Base-by-base conservation (phyloP, 1,140 invertebrate genomes). In the Penaeus chinensis region DNA sequence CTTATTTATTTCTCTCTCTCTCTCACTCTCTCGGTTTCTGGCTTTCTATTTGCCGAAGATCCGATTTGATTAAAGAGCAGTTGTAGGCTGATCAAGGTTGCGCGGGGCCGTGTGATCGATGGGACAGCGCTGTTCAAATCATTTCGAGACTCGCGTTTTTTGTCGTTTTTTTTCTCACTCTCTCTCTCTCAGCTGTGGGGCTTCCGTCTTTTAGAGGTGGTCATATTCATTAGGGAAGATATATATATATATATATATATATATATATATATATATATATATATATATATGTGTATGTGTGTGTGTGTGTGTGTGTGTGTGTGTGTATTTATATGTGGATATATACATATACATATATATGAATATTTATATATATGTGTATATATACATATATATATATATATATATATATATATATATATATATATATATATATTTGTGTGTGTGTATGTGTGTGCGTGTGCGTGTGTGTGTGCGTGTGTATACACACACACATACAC, bases 341-440 rank as follows among this genome's bases (percentile, higher is more conserved):
- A 74, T n/a, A 7, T 27, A 27, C 5, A 24, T 37, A 74, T 10
- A 74, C 20, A 74, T 22, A 74, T 18, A 74, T 27, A 74, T 27
- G 5, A 16, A 74, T 27, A 74, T 13, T 37, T 74, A 74, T 74
- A 74, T 74, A 74, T 74, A 74, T 27, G 32, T 74, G 32, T 27
- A 74, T 74, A 27, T 74, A 74, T 74, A 27, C 11, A 74, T 74
- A 74, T 27, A 74, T 74, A 74, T 27, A 32, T 74, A 74, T 27
- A 74, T 74, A 74, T 27, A 74, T 74, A 74, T 27, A 74, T 74
- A 32, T 27, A 74, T 74, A 27, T 27, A 27, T 74, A 27, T 74
- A 74, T 74, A 32, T 27, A 74, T 74, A 74, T 74, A 74, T 27
- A 74, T 74, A 74, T 74, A 74, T 27, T 5, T 74, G 27, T 74